Evolutionary conservation across 2,797 vertebrate species (phyloP), one percentile per base, ranked within the genome.

Genomic region (Tenualosa thibaudeaui): DNA sequence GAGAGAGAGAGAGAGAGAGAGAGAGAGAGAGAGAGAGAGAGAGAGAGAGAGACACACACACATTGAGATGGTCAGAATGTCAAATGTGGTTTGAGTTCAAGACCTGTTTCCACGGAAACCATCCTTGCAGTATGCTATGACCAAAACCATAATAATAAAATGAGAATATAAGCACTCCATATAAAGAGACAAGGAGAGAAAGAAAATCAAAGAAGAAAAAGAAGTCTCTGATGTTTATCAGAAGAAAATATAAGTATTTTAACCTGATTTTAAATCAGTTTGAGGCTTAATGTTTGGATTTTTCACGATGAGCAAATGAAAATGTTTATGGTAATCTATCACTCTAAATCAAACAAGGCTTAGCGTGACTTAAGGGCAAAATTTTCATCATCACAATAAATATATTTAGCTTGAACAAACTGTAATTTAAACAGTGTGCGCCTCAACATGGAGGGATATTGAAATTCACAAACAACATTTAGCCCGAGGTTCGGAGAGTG

Each of bases 11-110:
- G 90, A 78, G 62, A 46, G 86, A 85, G 86, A 31, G 31, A 37
- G 92, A 92, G 92, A 89, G 90, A 78, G 62, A 46, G 86, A 85
- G 86, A 31, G 26, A 15, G 65, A 37, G 65, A 37, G 92, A 92
- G 92, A 89, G 90, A 78, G 62, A 46, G 86, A 85, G 86, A 31
- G 31, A n/a, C n/a, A n/a, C n/a, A 53, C 6, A 46, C 51, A 13
- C 24, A 24, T 9, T 12, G 49, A 31, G 81, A 85, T 84, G 81
- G 86, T 86, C 83, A 85, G 37, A 22, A 81, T 83, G 84, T 85
- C 87, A 88, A 90, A 89, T 40, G 71, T 82, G 81, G 84, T 84
- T 86, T 84, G 85, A 62, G 84, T 88, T 86, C 31, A 85, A 87
- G 58, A 85, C 83, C 78, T 83, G 88, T 89, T 85, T 83, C 90